Percentiles rank a stretch among this genome's conserved stretches.
phyloP scores from a whole-genome alignment of 2,888 invertebrate species.

The Thymelicus sylvestris region DNA sequence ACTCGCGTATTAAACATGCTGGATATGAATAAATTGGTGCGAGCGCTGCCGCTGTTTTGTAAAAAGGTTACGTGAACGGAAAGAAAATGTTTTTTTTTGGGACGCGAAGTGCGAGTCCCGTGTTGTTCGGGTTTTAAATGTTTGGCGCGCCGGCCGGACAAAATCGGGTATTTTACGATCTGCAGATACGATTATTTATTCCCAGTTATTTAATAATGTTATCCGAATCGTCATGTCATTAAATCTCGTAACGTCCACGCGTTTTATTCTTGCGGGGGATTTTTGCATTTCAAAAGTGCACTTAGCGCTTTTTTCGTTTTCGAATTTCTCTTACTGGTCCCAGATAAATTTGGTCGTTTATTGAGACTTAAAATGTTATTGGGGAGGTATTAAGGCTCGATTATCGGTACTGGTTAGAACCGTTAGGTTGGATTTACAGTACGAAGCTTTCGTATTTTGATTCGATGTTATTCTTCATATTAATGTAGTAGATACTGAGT shows the following conservation, averaged over 20 bases:
- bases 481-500: too few species aligned
- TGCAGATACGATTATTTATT: slow-evolving; percentile 70
- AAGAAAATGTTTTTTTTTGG: slow-evolving; percentile 44
- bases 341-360: slow-evolving; percentile 14
- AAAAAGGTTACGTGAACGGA: slow-evolving; percentile 47
- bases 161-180: slow-evolving; percentile 70
- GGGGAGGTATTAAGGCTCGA: slow-evolving; percentile 1
- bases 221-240: slow-evolving; percentile 63
- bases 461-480: too few species aligned
- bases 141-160: slow-evolving; percentile 51
- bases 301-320: slow-evolving; percentile 19
- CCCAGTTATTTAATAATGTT: slow-evolving; percentile 72
- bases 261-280: slow-evolving; percentile 18
- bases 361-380: slow-evolving; percentile 18
- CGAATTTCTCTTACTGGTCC: not conserved
- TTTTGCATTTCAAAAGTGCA: slow-evolving; percentile 31
- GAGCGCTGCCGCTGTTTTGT: slow-evolving; percentile 44
- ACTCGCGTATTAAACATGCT: slow-evolving; percentile 53
- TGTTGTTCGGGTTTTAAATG: slow-evolving; percentile 46
- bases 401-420: slow-evolving; percentile 61
- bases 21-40: slow-evolving; percentile 55
- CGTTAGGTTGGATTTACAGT: slow-evolving; percentile 30
- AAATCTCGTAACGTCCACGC: slow-evolving; percentile 47
- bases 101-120: slow-evolving; percentile 48
- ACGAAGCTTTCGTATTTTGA: not conserved